phyloP scores from a whole-genome alignment of 1,140 invertebrate species.

The Venturia canescens region DNA sequence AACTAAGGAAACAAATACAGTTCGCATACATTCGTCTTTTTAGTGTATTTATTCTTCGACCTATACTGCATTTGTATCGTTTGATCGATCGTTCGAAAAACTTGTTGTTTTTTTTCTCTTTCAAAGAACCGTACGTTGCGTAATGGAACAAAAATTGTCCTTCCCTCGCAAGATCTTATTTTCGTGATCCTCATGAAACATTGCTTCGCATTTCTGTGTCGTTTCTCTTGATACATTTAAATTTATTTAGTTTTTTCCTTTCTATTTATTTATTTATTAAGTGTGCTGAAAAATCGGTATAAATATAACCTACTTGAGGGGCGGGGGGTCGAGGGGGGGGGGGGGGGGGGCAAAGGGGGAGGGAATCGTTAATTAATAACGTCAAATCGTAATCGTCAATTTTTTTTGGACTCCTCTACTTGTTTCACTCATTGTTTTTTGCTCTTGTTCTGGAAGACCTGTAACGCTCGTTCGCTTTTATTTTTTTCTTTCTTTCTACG shows the following conservation, averaged over 20 bases:
- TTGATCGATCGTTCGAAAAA: neutral
- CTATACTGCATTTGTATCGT: conserved; percentile 47
- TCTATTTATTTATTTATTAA: conserved; percentile 46
- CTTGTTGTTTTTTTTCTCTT: conserved; percentile 46
- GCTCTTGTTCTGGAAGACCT: conserved; percentile 62
- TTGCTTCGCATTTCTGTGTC: conserved; percentile 49
- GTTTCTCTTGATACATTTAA: conserved; percentile 62
- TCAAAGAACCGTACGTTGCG: neutral
- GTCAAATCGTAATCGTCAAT: conserved; percentile 60
- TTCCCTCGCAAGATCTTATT: neutral
- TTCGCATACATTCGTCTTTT: conserved; percentile 7
- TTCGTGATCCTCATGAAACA: neutral
- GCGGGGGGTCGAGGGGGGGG: conserved; percentile 47
- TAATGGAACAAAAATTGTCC: conserved; percentile 17
- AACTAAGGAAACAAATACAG: conserved; percentile 54
- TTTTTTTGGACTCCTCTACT: conserved; percentile 56
- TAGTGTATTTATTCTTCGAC: conserved; percentile 8
- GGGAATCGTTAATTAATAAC: conserved; percentile 15
- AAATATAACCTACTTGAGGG: conserved; percentile 67
- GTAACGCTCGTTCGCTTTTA: conserved; percentile 60
- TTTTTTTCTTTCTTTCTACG: conserved; percentile 17
- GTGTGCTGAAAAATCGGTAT: conserved; percentile 70
- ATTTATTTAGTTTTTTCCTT: conserved; percentile 53
- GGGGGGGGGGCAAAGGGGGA: neutral
- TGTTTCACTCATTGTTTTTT: conserved; percentile 17